Base-by-base conservation (phyloP, 2,797 vertebrate species). In the Poeciliopsis presidionis region DNA sequence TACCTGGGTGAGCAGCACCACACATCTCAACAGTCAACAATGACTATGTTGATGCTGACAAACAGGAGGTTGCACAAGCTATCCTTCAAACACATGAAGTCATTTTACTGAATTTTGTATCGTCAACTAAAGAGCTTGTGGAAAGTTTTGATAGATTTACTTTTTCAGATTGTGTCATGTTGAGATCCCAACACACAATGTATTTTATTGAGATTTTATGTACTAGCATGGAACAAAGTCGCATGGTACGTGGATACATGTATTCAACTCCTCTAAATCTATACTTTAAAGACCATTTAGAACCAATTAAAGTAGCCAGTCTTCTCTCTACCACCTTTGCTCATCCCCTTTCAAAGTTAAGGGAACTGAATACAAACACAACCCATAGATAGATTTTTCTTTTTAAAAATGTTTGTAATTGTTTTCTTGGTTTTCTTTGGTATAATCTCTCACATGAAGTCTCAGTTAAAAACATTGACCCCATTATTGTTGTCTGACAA, bases 41-140 rank as follows among this genome's bases (percentile, higher is more conserved):
- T 87, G 85, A 74, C 82, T 84, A 83, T 87, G 89, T 83, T 86
- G 90, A 92, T 84, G 85, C 77, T 91, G 78, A 92, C 28, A 88
- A 94, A 83, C 78, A 88, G 82, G 82, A 86, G 76, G 77, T 72
- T 41, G 59, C 41, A 18, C 61, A 77, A 83, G 79, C n/a, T 30
- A 75, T 73, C 80, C 49, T 61, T 81, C 74, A 51, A 36, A 74
- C 78, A 80, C 45, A 47, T 82, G 2, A 45, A 55, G n/a, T 80
- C 5, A 80, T 81, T 81, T 73, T 2, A 76, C 25, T 72, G 65
- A 20, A 41, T 3, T 74, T 13, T 70, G 51, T 18, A 46, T 45
- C 16, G 53, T 74, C n/a, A 82, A 71, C 73, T 59, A 61, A 28
- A 61, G 28, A 30, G 28, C 57, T 16, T 61, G 28, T 61, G 28